Evolutionary conservation across 2,113 vertebrate species (phyloP).

Genomic region (Circaetus cinerascens): DNA sequence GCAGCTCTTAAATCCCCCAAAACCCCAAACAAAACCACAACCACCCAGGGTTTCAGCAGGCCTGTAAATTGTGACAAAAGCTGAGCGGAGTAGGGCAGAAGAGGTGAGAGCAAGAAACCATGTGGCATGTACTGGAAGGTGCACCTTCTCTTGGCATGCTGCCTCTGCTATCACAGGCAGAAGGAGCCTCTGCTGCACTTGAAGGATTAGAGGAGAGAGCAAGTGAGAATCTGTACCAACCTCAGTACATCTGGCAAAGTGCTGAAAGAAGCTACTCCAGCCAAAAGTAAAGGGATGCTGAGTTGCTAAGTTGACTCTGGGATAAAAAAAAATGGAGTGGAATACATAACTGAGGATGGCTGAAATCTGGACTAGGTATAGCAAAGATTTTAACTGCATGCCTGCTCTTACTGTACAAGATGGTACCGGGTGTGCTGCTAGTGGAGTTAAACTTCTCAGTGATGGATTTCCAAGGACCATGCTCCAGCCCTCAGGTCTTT

Average conservation of each 20-base stretch:
- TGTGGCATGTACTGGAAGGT: not conserved
- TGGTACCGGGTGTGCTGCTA: not conserved
- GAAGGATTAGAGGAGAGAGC: not conserved
- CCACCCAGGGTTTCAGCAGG: not conserved
- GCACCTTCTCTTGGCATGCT: not conserved
- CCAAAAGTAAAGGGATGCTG: not conserved
- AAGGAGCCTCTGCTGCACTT: not conserved
- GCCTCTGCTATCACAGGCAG: not conserved
- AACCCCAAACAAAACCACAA: rapidly evolving
- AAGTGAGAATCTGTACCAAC: not conserved
- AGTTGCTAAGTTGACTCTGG: not conserved
- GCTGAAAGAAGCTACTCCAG: not conserved
- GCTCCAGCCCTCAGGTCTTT: not conserved
- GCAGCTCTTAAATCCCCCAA: not conserved
- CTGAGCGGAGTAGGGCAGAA: not conserved
- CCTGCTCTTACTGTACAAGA: not conserved
- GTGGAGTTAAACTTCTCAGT: not conserved
- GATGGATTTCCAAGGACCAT: not conserved
- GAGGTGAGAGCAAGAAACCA: not conserved
- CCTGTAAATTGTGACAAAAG: not conserved
- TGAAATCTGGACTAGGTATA: not conserved
- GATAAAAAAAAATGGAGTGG: not conserved
- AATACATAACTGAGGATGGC: not conserved
- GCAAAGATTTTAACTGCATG: not conserved
- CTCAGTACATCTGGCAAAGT: not conserved